These are phyloP conservation scores for Picathartes gymnocephalus DNA, from an alignment of 2,113 vertebrate species.

Conservation along the genomic window DNA sequence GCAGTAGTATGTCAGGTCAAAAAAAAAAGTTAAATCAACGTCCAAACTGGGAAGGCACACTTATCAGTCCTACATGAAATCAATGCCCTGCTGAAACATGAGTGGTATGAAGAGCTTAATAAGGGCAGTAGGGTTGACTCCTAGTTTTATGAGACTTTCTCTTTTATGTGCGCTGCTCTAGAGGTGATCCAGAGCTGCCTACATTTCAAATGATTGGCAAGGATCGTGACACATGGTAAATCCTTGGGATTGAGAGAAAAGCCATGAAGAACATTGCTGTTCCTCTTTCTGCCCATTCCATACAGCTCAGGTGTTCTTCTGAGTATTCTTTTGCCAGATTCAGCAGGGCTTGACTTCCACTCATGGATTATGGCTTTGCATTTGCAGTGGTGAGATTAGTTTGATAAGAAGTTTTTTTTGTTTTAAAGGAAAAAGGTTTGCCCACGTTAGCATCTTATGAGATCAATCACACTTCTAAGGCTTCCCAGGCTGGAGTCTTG, in stretches of 20 bases:
- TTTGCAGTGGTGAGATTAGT: neutral
- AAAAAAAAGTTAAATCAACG: neutral
- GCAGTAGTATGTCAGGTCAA: neutral
- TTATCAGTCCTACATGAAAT: neutral
- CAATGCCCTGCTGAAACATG: neutral
- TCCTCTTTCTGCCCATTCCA: neutral
- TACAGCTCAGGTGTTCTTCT: neutral
- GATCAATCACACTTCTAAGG: neutral
- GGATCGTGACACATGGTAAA: fast-evolving
- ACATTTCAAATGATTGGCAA: neutral
- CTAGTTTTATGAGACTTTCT: neutral
- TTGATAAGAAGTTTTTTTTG: neutral
- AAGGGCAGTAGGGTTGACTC: neutral
- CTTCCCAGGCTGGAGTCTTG: neutral
- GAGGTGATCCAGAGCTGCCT: neutral
- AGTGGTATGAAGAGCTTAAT: neutral
- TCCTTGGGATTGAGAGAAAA: neutral
- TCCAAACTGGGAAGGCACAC: neutral
- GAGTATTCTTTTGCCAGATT: neutral
- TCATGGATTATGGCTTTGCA: neutral
- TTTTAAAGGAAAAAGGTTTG: neutral
- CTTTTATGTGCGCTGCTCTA: neutral
- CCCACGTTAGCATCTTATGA: neutral
- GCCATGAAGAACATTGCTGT: neutral
- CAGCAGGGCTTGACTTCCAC: neutral